Conservation (phyloP, 2,113 vertebrate species). For the Toxostoma redivivum region DNA sequence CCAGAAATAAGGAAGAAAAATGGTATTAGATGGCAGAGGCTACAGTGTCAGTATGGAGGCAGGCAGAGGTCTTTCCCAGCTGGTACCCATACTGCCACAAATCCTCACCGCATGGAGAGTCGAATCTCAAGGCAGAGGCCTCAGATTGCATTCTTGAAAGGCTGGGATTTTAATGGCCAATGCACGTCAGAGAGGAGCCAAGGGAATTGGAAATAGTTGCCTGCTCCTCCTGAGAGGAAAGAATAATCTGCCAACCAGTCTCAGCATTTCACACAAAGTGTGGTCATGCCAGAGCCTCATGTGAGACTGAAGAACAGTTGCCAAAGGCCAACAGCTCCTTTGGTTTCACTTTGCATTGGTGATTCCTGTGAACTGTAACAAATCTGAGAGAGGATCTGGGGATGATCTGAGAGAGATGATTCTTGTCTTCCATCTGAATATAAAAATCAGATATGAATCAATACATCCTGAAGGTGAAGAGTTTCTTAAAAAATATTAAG, state of each 20-base stretch:
- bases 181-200: not conserved
- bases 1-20: not conserved
- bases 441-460: not conserved
- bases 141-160: not conserved
- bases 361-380: not conserved
- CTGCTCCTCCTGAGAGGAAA: not conserved
- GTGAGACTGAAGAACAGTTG: not conserved
- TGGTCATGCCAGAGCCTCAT: not conserved
- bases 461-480: not conserved
- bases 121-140: not conserved
- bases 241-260: not conserved
- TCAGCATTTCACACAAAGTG: not conserved
- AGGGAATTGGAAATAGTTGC: not conserved
- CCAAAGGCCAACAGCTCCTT: not conserved
- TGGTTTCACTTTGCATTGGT: not conserved
- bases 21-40: not conserved
- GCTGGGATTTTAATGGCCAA: not conserved
- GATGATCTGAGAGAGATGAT: not conserved
- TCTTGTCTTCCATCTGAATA: not conserved
- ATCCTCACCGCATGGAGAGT: accelerated
- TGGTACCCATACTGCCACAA: not conserved
- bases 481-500: not conserved
- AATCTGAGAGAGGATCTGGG: not conserved
- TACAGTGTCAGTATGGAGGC: not conserved
- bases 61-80: not conserved